A percentile compares a stretch with the other conserved stretches of the same genome.
Evolutionary conservation across 2,113 vertebrate genomes (phyloP).

Genomic region (Sterrhoptilus dennistouni): DNA sequence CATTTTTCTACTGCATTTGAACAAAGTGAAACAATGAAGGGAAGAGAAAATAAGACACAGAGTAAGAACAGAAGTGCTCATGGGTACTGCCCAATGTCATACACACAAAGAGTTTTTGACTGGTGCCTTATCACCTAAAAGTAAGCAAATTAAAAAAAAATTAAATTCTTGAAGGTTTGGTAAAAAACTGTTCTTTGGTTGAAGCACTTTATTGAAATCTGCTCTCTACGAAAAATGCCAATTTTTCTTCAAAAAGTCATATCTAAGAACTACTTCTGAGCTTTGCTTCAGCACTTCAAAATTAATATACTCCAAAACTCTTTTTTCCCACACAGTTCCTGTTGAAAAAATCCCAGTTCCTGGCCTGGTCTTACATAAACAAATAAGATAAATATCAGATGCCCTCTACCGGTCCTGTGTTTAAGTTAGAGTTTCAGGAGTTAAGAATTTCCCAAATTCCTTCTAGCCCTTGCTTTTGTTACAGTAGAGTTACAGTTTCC

Average conservation of each 20-base stretch:
- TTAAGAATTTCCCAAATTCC: conserved; percentile 27
- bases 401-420: not conserved
- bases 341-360: conserved; percentile 3
- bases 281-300: not conserved
- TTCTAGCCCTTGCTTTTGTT: conserved; percentile 9
- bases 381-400: conserved; percentile 31
- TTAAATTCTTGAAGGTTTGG: not conserved
- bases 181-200: not conserved
- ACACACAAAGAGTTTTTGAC: not conserved
- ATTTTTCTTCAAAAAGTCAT: not conserved
- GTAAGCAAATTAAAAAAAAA: not conserved
- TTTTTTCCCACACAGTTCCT: not conserved
- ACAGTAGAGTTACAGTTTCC: not conserved
- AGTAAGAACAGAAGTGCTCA: not conserved
- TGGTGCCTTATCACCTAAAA: not conserved
- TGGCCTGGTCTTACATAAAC: not conserved
- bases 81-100: no score
- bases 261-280: not conserved
- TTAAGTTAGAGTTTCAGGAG: conserved; percentile 18
- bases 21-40: not conserved
- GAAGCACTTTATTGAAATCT: not conserved
- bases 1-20: not conserved
- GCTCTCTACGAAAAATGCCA: not conserved
- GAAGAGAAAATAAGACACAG: not conserved
- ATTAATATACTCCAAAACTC: not conserved